Evolutionary conservation across 2,888 invertebrate species (phyloP).

Genomic region (Acronicta psi): DNA sequence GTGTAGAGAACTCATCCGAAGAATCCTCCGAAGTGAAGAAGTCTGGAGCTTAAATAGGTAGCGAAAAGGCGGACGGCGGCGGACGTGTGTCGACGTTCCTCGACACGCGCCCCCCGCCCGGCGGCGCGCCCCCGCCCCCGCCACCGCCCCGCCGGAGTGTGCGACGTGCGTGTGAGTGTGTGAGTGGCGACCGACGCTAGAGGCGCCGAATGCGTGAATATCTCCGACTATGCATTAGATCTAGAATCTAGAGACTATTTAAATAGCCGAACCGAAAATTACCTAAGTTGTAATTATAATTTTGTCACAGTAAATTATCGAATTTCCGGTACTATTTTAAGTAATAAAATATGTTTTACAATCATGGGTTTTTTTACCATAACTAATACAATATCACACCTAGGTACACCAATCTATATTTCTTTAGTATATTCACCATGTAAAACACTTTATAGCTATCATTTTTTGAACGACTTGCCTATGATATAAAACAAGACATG

Average conservation of each 20-base stretch:
- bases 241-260: constrained; percentile 87
- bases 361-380: constrained; percentile 59
- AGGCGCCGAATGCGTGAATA: constrained; percentile 63
- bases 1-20: constrained; percentile 60
- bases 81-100: constrained; percentile 86
- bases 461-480: no score
- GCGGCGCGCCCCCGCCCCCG: constrained; percentile 52
- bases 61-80: constrained; percentile 72
- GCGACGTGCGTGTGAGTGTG: constrained; percentile 64
- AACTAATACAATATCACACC: background rate
- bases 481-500: no score
- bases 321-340: constrained; percentile 87
- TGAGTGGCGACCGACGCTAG: constrained; percentile 62
- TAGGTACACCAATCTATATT: constrained; percentile 7
- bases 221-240: constrained; percentile 78
- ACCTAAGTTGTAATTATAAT: constrained; percentile 85
- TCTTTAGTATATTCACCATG: no score
- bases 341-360: constrained; percentile 84
- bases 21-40: constrained; percentile 46
- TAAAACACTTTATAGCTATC: no score
- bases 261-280: constrained; percentile 83
- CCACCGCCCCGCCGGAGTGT: no score
- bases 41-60: constrained; percentile 75
- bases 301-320: constrained; percentile 86
- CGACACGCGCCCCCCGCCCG: constrained; percentile 85